phyloP scores from a whole-genome alignment of 2,113 vertebrate species.

The Xyrauchen texanus region DNA sequence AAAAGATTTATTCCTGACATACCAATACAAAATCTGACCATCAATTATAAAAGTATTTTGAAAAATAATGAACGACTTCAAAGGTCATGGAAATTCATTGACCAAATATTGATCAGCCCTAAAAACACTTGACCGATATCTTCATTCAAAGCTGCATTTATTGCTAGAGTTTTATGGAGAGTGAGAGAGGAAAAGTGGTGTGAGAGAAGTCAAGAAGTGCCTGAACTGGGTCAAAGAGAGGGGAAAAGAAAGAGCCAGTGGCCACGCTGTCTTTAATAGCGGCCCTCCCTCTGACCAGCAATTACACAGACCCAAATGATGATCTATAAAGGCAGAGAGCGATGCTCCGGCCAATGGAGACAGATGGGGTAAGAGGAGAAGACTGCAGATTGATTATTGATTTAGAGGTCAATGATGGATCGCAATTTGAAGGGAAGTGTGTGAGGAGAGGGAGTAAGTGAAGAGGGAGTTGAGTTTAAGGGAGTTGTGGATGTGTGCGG shows the following conservation, averaged over 20 bases:
- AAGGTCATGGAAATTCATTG: too few species aligned
- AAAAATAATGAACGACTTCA: too few species aligned
- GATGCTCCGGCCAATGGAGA: constrained; percentile 74
- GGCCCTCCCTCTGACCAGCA: constrained; percentile 72
- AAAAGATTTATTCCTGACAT: too few species aligned
- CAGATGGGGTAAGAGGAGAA: constrained; percentile 70
- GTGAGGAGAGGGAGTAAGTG: constrained; percentile 47
- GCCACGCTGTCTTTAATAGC: constrained; percentile 73
- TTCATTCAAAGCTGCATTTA: too few species aligned
- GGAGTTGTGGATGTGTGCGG: not conserved
- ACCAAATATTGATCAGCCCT: too few species aligned
- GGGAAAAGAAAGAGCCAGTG: constrained; percentile 46
- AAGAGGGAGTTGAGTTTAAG: constrained; percentile 56
- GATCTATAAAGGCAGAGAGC: constrained; percentile 75
- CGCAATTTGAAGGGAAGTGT: constrained; percentile 63
- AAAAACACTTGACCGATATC: too few species aligned
- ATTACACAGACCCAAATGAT: constrained; percentile 81
- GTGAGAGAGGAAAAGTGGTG: constrained; percentile 47
- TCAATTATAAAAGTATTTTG: too few species aligned
- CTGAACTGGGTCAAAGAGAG: constrained; percentile 69
- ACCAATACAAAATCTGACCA: too few species aligned
- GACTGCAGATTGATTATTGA: constrained; percentile 83
- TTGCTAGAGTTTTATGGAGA: too few species aligned
- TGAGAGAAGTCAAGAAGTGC: constrained; percentile 35
- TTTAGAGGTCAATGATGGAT: constrained; percentile 81